phyloP scores from a whole-genome alignment of 2,888 invertebrate genomes.

The Ophion costatus region DNA sequence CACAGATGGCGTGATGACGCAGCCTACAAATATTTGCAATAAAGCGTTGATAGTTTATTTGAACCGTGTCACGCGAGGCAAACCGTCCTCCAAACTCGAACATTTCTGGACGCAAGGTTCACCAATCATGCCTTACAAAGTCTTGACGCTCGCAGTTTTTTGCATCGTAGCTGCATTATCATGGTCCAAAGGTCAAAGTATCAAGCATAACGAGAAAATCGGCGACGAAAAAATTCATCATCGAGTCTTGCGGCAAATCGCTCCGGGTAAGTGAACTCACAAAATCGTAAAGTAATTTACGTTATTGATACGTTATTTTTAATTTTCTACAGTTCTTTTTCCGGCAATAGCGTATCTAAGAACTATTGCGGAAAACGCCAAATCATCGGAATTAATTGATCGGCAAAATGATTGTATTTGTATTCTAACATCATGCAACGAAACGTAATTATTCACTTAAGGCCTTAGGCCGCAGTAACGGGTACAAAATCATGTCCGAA shows the following conservation, averaged over 20 bases:
- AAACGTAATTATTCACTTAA: neutral
- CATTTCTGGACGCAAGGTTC: neutral
- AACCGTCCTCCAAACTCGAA: neutral
- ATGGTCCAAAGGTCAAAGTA: neutral
- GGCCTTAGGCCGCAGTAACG: too few relatives aligned
- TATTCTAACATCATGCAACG: neutral
- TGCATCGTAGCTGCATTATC: slow-evolving; percentile 1
- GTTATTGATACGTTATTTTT: too few relatives aligned
- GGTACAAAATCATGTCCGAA: too few relatives aligned
- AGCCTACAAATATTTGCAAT: neutral
- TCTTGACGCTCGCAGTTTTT: neutral
- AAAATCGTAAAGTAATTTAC: neutral
- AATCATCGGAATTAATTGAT: too few relatives aligned
- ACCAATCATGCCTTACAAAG: slow-evolving; percentile 2
- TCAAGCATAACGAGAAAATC: neutral
- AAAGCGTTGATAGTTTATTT: neutral
- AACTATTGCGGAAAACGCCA: too few relatives aligned
- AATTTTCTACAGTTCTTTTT: too few relatives aligned
- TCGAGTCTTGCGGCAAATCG: slow-evolving; percentile 47
- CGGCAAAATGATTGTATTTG: neutral
- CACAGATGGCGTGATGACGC: neutral
- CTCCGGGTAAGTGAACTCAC: slow-evolving; percentile 39
- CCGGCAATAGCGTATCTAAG: too few relatives aligned
- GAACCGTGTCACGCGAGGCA: neutral
- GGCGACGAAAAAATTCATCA: neutral